Evolutionary conservation across 2,113 vertebrate species (phyloP).

Genomic region (Echinops telfairi): DNA sequence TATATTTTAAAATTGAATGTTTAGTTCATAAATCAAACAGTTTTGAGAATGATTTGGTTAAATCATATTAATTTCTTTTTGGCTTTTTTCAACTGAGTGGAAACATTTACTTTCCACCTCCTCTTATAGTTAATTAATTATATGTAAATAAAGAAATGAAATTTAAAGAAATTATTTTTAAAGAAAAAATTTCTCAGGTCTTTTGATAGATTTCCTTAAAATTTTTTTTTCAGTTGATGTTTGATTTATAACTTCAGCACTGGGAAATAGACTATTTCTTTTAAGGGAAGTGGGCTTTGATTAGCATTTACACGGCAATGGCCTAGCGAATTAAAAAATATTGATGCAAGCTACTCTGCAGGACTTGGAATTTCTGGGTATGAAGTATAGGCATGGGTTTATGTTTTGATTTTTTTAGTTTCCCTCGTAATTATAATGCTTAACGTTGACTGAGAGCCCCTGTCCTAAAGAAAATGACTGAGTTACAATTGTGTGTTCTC

Average conservation of each 20-base stretch:
- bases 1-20: not conserved
- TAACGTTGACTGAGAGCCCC: not conserved
- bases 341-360: not conserved
- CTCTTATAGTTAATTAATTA: not conserved
- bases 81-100: not conserved
- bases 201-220: not conserved
- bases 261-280: not conserved
- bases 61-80: not conserved
- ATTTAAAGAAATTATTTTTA: conserved; percentile 49
- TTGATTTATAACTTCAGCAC: not conserved
- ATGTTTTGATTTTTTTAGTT: not conserved
- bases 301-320: not conserved
- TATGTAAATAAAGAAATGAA: not conserved
- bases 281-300: not conserved
- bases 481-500: not conserved
- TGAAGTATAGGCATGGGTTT: not conserved
- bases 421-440: not conserved
- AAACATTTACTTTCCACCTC: not conserved
- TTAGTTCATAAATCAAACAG: conserved; percentile 19
- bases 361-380: not conserved
- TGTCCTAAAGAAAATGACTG: not conserved
- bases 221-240: conserved; percentile 37
- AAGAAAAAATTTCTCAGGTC: not conserved
- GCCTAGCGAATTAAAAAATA: not conserved
- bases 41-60: not conserved